Base-by-base conservation (phyloP, 2,888 invertebrate species). In the Spicauda simplicius region DNA sequence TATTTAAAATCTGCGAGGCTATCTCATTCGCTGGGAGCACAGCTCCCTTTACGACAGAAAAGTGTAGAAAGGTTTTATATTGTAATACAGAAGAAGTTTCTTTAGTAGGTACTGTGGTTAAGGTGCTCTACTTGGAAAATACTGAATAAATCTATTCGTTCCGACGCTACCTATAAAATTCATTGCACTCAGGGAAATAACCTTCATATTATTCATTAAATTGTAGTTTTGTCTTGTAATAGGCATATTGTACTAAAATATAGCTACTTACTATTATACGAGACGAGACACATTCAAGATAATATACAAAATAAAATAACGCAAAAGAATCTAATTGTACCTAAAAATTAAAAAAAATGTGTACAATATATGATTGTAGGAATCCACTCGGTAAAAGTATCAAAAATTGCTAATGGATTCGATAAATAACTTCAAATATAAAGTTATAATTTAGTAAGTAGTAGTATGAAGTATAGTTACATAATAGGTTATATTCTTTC, bases 1-100 rank as follows among this genome's bases (percentile, higher is more conserved):
- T n/a, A 58, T 58, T 19, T 48, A 48, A 59, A 41, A 16, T 7
- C 45, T 45, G 58, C 8, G 10, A 45, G 19, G 45, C 48, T 12
- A 52, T 20, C 52, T 61, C 61, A 53, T 53, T 53, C 19, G 33
- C 19, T 30, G 19, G 37, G 14, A 61, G 33, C 19, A 53, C 57
- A 33, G 52, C 50, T 58, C 64, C 64, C 64, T 64, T 64, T 58
- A 64, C 64, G 64, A 64, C 41, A 64, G 52, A 58, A 58, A 53
- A 41, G 64, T 64, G 64, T 41, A 64, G 52, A 64, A 58, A 64
- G 53, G 52, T 57, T 37, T 52, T 57, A 53, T 20, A 57, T 25
- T 41, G 64, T 64, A 64, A 58, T 64, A 64, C 48, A 25, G 52
- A 58, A 37, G 48, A 50, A 64, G 64, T 52, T 57, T 64, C 64